Conservation (phyloP, 2,888 invertebrate genomes). For the Amaurobius ferox region DNA sequence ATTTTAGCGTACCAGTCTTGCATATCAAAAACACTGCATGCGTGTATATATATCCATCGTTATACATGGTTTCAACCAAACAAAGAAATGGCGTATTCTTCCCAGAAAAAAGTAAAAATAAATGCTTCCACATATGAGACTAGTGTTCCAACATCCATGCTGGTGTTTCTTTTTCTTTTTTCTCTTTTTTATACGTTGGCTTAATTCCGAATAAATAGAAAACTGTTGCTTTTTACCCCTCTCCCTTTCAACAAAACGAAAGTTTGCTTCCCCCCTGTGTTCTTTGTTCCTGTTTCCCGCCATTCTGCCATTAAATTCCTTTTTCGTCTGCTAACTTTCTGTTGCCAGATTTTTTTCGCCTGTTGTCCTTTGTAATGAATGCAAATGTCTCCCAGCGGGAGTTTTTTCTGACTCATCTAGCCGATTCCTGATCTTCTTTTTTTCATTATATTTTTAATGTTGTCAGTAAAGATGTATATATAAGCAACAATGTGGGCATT, state of each 20-base stretch:
- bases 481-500: conserved; percentile 22
- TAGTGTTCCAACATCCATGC: conserved; percentile 6
- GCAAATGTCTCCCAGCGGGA: conserved; percentile 61
- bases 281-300: conserved; percentile 32
- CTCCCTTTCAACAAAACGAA: conserved; percentile 44
- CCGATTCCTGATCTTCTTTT: conserved; percentile 21
- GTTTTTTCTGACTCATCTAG: conserved; percentile 36
- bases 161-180: conserved; percentile 15
- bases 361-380: conserved; percentile 66
- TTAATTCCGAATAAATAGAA: conserved; percentile 63
- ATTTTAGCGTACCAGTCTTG: background rate
- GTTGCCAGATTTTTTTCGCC: conserved; percentile 56
- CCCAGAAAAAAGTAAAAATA: conserved; percentile 19
- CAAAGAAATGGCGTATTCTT: conserved; percentile 46
- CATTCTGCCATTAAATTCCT: conserved; percentile 45
- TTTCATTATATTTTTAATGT: conserved; percentile 5
- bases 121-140: conserved; percentile 26
- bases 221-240: conserved; percentile 69
- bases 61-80: conserved; percentile 61
- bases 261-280: conserved; percentile 16
- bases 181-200: conserved; percentile 28
- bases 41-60: conserved; percentile 28
- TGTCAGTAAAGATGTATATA: conserved; percentile 35
- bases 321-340: conserved; percentile 42
- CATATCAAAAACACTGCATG: conserved; percentile 2